These are phyloP conservation scores for Drosophila fungiperda DNA, from an alignment of 2,888 invertebrate genomes.

Conservation along the genomic window DNA sequence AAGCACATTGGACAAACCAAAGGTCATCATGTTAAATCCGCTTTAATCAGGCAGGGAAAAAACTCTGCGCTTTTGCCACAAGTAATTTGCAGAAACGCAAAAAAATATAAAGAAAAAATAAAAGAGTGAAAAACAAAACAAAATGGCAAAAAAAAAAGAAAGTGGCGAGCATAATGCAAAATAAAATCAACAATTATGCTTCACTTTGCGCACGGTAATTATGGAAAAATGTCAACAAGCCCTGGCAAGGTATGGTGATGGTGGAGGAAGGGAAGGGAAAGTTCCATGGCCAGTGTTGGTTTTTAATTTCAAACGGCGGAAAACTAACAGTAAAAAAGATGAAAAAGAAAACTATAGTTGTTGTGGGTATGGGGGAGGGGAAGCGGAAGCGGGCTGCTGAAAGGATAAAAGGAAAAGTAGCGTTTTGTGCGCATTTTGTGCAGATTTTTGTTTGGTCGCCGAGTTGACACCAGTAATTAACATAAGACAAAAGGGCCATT, in stretches of 20 bases:
- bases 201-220: constrained; percentile 78
- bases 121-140: constrained; percentile 8
- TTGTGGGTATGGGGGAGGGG: not conserved
- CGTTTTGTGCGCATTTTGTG: constrained; percentile 55
- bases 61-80: constrained; percentile 10
- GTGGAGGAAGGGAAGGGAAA: constrained; percentile 70
- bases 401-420: constrained; percentile 77
- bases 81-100: constrained; percentile 30
- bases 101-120: constrained; percentile 10
- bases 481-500: constrained; percentile 74
- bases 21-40: not conserved
- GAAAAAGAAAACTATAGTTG: constrained; percentile 29
- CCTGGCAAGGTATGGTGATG: constrained; percentile 55
- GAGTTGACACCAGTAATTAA: constrained; percentile 80
- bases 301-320: constrained; percentile 78
- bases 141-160: constrained; percentile 24
- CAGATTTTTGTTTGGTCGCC: constrained; percentile 23
- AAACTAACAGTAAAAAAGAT: constrained; percentile 27
- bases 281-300: constrained; percentile 75
- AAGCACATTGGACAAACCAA: not conserved
- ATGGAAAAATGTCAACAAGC: constrained; percentile 81
- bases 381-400: constrained; percentile 48
- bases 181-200: constrained; percentile 76
- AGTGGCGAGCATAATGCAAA: constrained; percentile 64
- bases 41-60: not conserved